These are phyloP conservation scores for Apamea crenata DNA, from an alignment of 2,888 invertebrate genomes.

Conservation along the genomic window DNA sequence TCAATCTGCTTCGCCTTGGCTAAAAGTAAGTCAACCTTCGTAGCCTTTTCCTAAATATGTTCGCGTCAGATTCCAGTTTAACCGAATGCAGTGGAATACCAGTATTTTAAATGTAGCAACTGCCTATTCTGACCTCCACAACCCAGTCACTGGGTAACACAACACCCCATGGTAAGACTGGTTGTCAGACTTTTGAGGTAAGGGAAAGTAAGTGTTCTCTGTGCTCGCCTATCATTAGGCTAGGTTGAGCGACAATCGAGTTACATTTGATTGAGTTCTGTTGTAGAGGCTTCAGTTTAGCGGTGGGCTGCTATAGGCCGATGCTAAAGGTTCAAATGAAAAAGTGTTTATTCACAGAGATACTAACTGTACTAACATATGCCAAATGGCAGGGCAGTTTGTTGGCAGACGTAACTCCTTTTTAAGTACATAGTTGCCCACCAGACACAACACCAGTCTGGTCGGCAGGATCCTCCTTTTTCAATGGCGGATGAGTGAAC, in stretches of 20 bases:
- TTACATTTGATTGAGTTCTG: neutral
- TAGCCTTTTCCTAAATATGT: neutral
- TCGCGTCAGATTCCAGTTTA: neutral
- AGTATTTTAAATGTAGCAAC: neutral
- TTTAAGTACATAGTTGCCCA: too few species aligned
- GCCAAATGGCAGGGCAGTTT: too few species aligned
- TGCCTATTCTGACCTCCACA: too few species aligned
- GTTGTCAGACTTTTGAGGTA: neutral
- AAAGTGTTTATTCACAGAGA: too few species aligned
- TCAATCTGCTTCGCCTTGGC: slow-evolving; percentile 47
- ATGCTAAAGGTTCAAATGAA: neutral
- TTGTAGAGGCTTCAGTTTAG: neutral
- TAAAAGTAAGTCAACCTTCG: slow-evolving; percentile 26
- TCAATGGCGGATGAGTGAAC: too few species aligned
- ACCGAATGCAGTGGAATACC: neutral
- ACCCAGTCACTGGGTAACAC: neutral
- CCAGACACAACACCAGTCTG: too few species aligned
- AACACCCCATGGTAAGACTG: neutral
- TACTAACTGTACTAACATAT: too few species aligned
- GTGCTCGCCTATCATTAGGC: neutral
- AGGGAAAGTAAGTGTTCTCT: slow-evolving; percentile 19
- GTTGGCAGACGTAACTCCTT: too few species aligned
- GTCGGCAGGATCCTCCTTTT: too few species aligned
- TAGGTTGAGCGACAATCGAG: neutral
- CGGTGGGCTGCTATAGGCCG: neutral